Percentiles rank a stretch among this genome's conserved stretches.
phyloP scores from a whole-genome alignment of 1,140 invertebrate species.

The Orchesella cincta region DNA sequence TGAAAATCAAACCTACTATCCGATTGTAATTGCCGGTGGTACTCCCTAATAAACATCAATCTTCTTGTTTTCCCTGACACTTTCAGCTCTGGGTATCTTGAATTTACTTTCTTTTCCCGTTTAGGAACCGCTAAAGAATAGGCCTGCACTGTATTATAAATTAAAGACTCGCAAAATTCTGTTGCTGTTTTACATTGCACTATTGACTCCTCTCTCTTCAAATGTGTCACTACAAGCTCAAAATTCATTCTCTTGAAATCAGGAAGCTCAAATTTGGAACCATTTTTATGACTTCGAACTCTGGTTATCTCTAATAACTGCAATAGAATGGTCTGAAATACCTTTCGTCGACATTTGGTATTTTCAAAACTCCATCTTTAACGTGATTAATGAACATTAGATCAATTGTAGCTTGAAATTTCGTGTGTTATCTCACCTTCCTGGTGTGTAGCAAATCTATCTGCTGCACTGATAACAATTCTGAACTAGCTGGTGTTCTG shows the following conservation, averaged over 20 bases:
- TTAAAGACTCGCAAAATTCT: neutral
- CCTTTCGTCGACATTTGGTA: neutral
- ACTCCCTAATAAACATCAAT: neutral
- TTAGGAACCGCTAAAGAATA: neutral
- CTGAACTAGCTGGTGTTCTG: neutral
- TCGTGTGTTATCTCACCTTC: neutral
- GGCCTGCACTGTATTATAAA: neutral
- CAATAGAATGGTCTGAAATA: neutral
- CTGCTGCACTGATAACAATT: neutral
- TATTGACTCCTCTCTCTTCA: neutral
- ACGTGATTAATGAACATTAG: neutral
- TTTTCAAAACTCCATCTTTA: neutral
- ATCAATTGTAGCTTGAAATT: neutral
- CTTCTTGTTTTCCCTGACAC: neutral
- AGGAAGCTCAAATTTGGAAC: neutral
- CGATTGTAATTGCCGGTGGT: neutral
- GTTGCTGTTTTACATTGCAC: no score
- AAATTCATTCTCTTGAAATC: neutral
- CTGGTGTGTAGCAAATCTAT: neutral
- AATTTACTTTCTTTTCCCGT: neutral
- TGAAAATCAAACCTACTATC: neutral
- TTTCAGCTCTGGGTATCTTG: no score
- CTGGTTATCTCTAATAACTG: neutral
- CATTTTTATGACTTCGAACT: neutral
- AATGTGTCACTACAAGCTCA: neutral